Percentiles rank a stretch among this genome's conserved stretches.
Conservation (phyloP, 2,113 vertebrate species). For the Craseonycteris thonglongyai region DNA sequence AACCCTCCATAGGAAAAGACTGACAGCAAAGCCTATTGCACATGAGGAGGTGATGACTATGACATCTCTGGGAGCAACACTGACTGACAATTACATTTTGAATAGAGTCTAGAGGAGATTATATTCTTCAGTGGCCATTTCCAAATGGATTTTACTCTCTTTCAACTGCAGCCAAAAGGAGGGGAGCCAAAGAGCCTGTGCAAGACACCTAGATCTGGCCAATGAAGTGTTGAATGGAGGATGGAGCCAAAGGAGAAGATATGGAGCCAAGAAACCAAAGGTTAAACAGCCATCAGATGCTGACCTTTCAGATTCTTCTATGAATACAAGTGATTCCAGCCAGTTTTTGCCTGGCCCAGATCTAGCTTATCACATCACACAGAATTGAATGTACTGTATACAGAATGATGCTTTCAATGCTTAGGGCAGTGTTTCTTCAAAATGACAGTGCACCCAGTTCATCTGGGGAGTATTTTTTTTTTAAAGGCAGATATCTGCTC, state of each 20-base stretch:
- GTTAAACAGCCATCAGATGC: not conserved
- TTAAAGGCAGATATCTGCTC: not conserved
- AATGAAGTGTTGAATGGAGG: not conserved
- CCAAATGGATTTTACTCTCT: not conserved
- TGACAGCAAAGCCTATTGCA: not conserved
- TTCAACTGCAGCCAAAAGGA: not conserved
- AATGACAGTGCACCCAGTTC: fast-evolving
- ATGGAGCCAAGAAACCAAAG: not conserved
- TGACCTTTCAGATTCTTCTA: not conserved
- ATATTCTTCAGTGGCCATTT: not conserved
- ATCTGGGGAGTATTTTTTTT: not conserved
- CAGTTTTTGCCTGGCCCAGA: not conserved
- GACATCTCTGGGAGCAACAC: not conserved
- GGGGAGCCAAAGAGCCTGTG: not conserved
- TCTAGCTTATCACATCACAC: not conserved
- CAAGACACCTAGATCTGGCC: not conserved
- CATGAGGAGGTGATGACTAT: not conserved
- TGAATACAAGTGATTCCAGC: not conserved
- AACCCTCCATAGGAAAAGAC: not conserved
- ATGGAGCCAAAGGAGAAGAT: not conserved
- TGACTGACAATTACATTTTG: not conserved
- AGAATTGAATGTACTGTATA: not conserved
- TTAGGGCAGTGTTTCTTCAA: not conserved
- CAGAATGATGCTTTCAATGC: not conserved
- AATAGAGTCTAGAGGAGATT: not conserved